A percentile compares a stretch with the other conserved stretches of the same genome.
Conservation (phyloP, 2,113 vertebrate genomes). For the Anarhynchus alexandrinus region DNA sequence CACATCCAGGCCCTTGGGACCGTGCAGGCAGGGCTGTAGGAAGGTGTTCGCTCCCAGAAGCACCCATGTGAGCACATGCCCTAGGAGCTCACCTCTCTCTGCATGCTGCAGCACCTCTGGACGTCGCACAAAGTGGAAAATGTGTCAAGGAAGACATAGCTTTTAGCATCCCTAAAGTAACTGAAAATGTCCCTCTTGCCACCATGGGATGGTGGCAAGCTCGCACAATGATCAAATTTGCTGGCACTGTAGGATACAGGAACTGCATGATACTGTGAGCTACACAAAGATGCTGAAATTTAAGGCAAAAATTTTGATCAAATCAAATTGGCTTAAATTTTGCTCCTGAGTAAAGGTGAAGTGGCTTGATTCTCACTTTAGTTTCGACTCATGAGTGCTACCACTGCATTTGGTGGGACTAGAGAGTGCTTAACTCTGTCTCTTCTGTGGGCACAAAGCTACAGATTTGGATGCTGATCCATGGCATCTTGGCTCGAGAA, state of each 20-base stretch:
- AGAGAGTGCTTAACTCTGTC: not conserved
- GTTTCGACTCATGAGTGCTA: not conserved
- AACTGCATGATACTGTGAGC: not conserved
- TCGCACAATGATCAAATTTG: not conserved
- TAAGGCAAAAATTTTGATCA: not conserved
- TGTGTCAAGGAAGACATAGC: fast-evolving
- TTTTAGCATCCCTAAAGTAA: not conserved
- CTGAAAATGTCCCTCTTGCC: not conserved
- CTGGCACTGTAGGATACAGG: not conserved
- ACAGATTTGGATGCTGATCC: not conserved
- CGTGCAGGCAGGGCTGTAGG: not conserved
- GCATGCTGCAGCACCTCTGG: not conserved
- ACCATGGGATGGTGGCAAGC: not conserved
- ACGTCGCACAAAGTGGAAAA: not conserved
- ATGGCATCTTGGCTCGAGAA: not conserved
- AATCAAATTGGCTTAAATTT: not conserved
- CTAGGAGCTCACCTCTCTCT: not conserved
- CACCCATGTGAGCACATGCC: not conserved
- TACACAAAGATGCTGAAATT: not conserved
- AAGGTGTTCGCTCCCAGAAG: not conserved
- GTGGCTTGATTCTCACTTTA: not conserved
- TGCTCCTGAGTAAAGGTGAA: not conserved
- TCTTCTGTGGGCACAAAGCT: not conserved
- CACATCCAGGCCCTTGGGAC: not conserved
- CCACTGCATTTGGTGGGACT: not conserved